Percentiles rank a stretch among this genome's conserved stretches.
Conservation (phyloP, 2,888 invertebrate species). For the Lasiommata megera region DNA sequence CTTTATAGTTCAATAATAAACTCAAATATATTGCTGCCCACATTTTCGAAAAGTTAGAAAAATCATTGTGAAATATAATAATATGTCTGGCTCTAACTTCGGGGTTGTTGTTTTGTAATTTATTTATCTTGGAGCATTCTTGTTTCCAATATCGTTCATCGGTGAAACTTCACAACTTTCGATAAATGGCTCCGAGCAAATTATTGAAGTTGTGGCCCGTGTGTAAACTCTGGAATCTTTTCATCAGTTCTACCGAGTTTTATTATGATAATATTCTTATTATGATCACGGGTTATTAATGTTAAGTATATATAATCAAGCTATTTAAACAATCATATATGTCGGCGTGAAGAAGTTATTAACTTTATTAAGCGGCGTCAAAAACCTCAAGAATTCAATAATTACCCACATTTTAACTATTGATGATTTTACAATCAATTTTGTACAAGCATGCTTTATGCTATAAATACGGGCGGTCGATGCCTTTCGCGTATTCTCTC, state of each 20-base stretch:
- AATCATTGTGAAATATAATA: not conserved
- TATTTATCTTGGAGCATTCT: constrained; percentile 19
- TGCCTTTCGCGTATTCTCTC: no score
- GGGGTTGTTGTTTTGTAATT: constrained; percentile 3
- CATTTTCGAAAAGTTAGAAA: not conserved
- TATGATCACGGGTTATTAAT: not conserved
- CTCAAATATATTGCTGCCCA: no score
- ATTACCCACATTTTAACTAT: no score
- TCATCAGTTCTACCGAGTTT: constrained; percentile 11
- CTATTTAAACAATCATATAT: no score
- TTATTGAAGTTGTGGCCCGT: constrained; percentile 23
- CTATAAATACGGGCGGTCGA: no score
- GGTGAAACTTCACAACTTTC: constrained; percentile 26
- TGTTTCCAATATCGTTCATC: constrained; percentile 31
- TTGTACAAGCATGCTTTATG: no score
- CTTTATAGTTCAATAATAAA: no score
- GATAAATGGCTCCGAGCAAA: constrained; percentile 23
- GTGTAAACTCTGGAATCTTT: constrained; percentile 25
- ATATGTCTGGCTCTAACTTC: not conserved
- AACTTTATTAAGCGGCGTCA: no score
- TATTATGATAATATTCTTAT: constrained; percentile 1
- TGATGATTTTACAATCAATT: no score
- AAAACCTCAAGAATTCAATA: no score
- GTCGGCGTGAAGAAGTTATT: no score
- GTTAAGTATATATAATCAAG: no score